phyloP scores from a whole-genome alignment of 2,113 vertebrate species.

The Columba livia region DNA sequence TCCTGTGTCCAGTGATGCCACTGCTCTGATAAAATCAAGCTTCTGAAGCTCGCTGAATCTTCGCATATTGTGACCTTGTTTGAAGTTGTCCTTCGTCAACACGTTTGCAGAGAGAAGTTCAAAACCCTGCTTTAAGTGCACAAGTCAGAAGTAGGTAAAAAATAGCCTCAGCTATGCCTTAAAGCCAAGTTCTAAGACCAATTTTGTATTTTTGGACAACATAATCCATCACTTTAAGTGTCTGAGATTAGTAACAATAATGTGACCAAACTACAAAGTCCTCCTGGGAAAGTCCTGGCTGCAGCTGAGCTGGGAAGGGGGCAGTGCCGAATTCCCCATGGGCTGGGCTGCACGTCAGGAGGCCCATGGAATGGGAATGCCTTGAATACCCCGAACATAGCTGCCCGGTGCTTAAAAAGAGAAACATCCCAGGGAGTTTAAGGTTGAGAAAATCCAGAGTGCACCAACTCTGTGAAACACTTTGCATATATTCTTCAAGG shows the following conservation, averaged over 20 bases:
- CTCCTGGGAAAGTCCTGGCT: background rate
- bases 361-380: background rate
- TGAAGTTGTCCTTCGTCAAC: conserved; percentile 13
- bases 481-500: background rate
- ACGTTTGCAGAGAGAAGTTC: background rate
- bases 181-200: conserved; percentile 3
- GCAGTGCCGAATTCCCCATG: background rate
- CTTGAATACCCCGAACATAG: background rate
- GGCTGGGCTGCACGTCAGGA: background rate
- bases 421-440: background rate
- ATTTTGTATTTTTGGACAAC: background rate
- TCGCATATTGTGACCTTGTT: conserved; percentile 18
- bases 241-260: background rate
- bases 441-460: background rate
- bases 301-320: background rate
- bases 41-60: conserved; percentile 13
- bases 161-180: background rate
- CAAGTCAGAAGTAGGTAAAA: background rate
- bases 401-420: background rate
- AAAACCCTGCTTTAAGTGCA: conserved; percentile 10
- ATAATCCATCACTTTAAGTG: conserved; percentile 2
- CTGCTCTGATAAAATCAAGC: conserved; percentile 14
- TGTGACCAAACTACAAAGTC: background rate
- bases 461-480: background rate
- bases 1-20: background rate